Percentiles rank a stretch among this genome's conserved stretches.
Conservation (phyloP, 2,113 vertebrate genomes). For the Gadus macrocephalus region DNA sequence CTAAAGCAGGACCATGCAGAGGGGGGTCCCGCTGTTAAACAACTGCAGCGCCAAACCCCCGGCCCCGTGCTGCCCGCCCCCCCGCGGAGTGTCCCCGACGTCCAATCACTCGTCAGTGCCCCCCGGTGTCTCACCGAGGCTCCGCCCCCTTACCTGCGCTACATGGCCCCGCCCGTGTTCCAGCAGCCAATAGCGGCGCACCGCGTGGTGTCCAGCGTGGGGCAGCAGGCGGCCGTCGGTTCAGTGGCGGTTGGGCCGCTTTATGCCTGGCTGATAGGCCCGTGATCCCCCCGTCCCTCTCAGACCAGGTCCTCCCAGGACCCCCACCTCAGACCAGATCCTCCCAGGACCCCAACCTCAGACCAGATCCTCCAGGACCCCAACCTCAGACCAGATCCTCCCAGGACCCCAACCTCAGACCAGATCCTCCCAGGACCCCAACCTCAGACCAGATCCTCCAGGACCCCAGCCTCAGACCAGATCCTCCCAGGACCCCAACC, state of each 20-base stretch:
- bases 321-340: background rate
- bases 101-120: conserved; percentile 7
- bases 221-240: conserved; percentile 80
- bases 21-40: too few relatives aligned
- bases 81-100: conserved; percentile 8
- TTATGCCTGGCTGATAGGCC: conserved; percentile 84
- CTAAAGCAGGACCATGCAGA: too few relatives aligned
- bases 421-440: conserved; percentile 17
- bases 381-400: conserved; percentile 36
- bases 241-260: conserved; percentile 82
- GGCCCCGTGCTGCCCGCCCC: too few relatives aligned
- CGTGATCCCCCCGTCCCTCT: conserved; percentile 78
- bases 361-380: conserved; percentile 37
- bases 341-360: background rate
- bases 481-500: conserved; percentile 35
- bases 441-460: conserved; percentile 33
- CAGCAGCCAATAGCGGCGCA: conserved; percentile 87
- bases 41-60: too few relatives aligned
- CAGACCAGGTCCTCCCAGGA: conserved; percentile 78
- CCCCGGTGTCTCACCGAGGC: conserved; percentile 60
- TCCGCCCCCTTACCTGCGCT: conserved; percentile 72
- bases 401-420: too few relatives aligned
- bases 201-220: conserved; percentile 86
- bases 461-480: too few relatives aligned
- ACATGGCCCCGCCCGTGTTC: conserved; percentile 65